These are phyloP conservation scores for Brachypalpus laphriformis DNA, from an alignment of 2,888 invertebrate species.

Conservation along the genomic window DNA sequence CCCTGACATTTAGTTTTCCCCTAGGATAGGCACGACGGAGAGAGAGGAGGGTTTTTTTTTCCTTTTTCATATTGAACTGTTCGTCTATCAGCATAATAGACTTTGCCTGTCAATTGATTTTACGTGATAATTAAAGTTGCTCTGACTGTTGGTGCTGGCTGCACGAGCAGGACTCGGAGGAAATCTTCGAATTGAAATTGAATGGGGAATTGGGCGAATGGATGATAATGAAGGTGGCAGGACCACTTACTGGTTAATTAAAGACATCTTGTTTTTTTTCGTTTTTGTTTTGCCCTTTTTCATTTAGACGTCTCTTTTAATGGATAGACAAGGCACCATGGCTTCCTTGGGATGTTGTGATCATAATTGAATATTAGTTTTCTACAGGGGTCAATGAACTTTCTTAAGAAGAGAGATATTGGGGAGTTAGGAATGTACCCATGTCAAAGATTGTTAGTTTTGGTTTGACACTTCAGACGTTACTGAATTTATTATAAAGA, in stretches of 20 bases:
- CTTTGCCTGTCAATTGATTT: constrained; percentile 65
- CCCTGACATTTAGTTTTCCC: constrained; percentile 19
- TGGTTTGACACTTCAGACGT: not conserved
- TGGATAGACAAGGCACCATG: not conserved
- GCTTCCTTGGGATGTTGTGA: not conserved
- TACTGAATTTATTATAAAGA: not conserved
- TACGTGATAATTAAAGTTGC: constrained; percentile 63
- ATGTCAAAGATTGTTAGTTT: not conserved
- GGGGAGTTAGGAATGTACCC: not conserved
- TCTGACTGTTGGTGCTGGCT: not conserved
- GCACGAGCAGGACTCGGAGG: constrained; percentile 1
- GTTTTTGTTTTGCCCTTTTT: not conserved
- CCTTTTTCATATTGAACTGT: constrained; percentile 2
- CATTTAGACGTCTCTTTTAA: not conserved
- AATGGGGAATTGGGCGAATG: constrained; percentile 42
- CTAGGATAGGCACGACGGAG: not conserved
- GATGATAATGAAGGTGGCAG: constrained; percentile 8
- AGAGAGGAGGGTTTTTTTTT: not conserved
- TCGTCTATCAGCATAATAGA: constrained; percentile 28
- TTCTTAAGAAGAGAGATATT: not conserved
- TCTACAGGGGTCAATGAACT: not conserved
- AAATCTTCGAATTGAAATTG: constrained; percentile 51
- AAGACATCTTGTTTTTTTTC: constrained; percentile 19
- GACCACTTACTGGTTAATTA: constrained; percentile 62
- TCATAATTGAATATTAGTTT: not conserved